phyloP scores from a whole-genome alignment of 2,888 invertebrate genomes.

The Cheilosia grossa region DNA sequence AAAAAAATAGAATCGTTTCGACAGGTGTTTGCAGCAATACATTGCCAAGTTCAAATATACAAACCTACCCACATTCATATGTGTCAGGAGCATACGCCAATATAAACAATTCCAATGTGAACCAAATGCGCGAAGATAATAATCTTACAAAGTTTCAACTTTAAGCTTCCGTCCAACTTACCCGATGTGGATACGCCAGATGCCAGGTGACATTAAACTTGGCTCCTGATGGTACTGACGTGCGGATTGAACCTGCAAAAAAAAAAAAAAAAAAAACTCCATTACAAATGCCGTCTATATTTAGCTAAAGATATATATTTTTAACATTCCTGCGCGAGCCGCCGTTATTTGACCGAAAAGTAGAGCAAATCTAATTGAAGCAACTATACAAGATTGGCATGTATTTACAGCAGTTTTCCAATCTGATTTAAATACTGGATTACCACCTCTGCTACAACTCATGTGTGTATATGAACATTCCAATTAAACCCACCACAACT shows the following conservation, averaged over 20 bases:
- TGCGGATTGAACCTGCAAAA: constrained; percentile 90
- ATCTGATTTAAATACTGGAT: constrained; percentile 54
- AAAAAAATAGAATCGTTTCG: no score
- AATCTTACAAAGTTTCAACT: background rate
- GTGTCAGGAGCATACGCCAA: background rate
- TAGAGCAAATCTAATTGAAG: constrained; percentile 52
- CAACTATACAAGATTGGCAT: background rate
- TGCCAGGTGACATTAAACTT: constrained; percentile 96
- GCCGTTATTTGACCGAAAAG: constrained; percentile 55
- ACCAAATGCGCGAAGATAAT: constrained; percentile 12
- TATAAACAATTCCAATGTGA: background rate
- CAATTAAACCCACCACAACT: constrained; percentile 14
- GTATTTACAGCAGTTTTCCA: constrained; percentile 42
- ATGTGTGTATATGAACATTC: constrained; percentile 6
- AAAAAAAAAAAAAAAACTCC: constrained; percentile 75
- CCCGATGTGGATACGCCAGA: constrained; percentile 95
- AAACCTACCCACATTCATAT: no score
- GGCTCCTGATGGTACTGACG: constrained; percentile 91
- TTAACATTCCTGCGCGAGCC: background rate
- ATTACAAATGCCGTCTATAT: background rate
- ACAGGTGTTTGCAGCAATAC: no score
- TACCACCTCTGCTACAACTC: background rate
- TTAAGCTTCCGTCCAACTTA: constrained; percentile 84
- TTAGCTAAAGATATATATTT: constrained; percentile 2
- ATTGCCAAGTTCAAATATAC: no score